Conservation (phyloP, 2,113 vertebrate genomes). For the human (Homo sapiens) region GRCh38 chr2:153830001-153830500, state of each 20-base stretch:
- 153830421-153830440: neutral
- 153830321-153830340: neutral
- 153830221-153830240: neutral
- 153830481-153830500: neutral
- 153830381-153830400: neutral
- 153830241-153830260: neutral
- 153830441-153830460: neutral
- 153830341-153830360: neutral
- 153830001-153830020: neutral
- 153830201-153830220: neutral
- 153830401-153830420: neutral
- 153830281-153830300: neutral
- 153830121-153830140: neutral
- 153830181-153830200: neutral
- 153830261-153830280: neutral
- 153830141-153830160: neutral
- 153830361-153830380: neutral
- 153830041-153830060: neutral
- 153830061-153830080: neutral
- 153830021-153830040: neutral
- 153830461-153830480: neutral
- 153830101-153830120: neutral
- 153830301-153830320: neutral
- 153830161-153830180: neutral
- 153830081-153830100: neutral